These are phyloP conservation scores for Sphaerodactylus townsendi DNA, from an alignment of 2,113 vertebrate genomes.

Conservation along the genomic window DNA sequence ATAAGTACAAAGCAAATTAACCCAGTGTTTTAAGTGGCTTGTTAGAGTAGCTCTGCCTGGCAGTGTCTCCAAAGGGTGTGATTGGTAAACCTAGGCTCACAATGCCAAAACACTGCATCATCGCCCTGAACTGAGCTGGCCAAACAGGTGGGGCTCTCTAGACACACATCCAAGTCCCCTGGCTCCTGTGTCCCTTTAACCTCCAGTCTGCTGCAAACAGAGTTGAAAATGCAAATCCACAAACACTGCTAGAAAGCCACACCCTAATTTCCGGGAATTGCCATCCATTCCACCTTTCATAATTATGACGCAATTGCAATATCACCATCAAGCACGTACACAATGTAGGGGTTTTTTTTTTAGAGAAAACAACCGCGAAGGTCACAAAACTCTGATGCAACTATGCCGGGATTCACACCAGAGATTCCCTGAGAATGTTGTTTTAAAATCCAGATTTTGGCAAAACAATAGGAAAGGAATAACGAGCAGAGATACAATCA, in stretches of 20 bases:
- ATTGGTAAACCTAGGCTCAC: neutral
- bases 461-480: no score
- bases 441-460: no score
- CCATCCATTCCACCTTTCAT: neutral
- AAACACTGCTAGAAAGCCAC: neutral
- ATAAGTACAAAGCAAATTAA: neutral
- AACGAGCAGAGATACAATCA: no score
- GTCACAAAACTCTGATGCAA: neutral
- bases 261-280: neutral
- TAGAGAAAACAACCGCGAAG: neutral
- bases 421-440: no score
- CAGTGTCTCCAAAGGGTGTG: neutral
- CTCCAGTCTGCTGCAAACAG: neutral
- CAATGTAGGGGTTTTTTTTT: neutral
- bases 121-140: neutral
- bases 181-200: neutral
- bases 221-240: neutral
- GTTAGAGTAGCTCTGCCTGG: neutral
- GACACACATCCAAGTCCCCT: neutral
- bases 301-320: neutral
- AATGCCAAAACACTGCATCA: neutral
- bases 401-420: no score
- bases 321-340: neutral
- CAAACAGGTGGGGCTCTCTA: neutral
- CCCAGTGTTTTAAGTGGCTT: neutral